These are phyloP conservation scores for Melanogrammus aeglefinus DNA, from an alignment of 2,797 vertebrate species.

Conservation along the genomic window DNA sequence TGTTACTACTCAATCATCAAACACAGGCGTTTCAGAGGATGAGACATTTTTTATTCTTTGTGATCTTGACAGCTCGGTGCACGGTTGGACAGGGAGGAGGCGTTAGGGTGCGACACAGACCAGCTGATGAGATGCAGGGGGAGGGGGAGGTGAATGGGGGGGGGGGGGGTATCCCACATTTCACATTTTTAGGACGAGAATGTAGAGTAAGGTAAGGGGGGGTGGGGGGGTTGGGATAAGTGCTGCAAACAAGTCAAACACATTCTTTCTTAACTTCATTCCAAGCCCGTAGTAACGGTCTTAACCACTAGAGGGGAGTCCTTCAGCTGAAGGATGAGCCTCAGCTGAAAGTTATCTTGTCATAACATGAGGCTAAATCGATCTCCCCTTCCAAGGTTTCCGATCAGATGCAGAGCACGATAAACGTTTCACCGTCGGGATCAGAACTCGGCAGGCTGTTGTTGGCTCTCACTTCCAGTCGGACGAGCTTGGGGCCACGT, in stretches of 20 bases:
- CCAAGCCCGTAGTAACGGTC: too few relatives aligned
- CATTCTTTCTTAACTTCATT: too few relatives aligned
- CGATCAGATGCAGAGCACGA: not conserved
- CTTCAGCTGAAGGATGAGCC: not conserved
- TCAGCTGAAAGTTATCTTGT: not conserved
- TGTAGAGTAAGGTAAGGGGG: not conserved
- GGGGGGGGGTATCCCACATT: not conserved
- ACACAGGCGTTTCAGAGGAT: constrained; percentile 24
- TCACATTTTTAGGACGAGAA: constrained; percentile 50
- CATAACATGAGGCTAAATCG: not conserved
- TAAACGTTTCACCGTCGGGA: not conserved
- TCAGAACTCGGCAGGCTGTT: not conserved
- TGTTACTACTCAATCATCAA: not conserved
- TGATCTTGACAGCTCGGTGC: constrained; percentile 21
- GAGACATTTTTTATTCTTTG: constrained; percentile 50
- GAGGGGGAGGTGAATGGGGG: not conserved
- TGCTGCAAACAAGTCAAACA: constrained; percentile 35
- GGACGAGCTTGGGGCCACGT: not conserved
- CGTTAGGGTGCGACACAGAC: not conserved
- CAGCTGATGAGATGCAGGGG: not conserved
- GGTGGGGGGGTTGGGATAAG: constrained; percentile 32
- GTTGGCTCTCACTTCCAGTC: not conserved
- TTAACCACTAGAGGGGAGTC: not conserved
- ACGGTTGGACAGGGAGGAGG: not conserved
- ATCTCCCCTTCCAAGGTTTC: too few relatives aligned